Evolutionary conservation across 2,113 vertebrate genomes (phyloP), one percentile per base, ranked within the genome.

Genomic region (Siniperca chuatsi): DNA sequence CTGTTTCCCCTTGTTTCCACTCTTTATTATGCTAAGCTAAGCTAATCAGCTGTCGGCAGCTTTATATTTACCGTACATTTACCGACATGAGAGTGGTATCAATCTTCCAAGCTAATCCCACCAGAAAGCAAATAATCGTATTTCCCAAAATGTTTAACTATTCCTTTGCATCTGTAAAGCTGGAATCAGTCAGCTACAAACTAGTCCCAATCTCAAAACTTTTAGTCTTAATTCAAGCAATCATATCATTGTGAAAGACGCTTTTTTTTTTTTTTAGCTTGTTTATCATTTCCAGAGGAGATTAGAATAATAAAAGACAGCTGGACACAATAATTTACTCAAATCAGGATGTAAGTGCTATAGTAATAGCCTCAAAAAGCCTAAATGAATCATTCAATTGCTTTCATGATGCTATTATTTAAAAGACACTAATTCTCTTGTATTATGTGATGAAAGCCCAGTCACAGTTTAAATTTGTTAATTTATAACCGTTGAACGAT

Each of bases 251-350:
- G 35, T 16, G 6, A 16, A 5, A 81, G 4, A 52, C 8, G 4
- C 4, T 67, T 74, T 87, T 40, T 75, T 23, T 23, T 61, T 25
- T 25, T 29, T 29, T 29, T 29, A 20, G 18, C 7, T 67, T 50
- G 25, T 16, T 73, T 23, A 68, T 44, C 1, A 48, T 71, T 74
- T 84, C 33, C 42, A 29, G 55, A 66, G 62, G 78, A 89, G 40
- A 90, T 80, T 68, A 74, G 48, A 81, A 82, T 79, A 50, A 69
- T 69, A 78, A 81, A 23, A 72, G 44, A 78, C 46, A 48, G 58
- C 35, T 1, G 1, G 55, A 50, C 55, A 8, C 10, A 42, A 50
- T 55, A 73, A 78, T 75, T 74, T 60, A 52, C 70, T 70, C 15
- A 84, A 83, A 81, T 84, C 15, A 68, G 25, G 48, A 76, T 74